phyloP scores from a whole-genome alignment of 2,888 invertebrate species.

The Abrostola tripartita region DNA sequence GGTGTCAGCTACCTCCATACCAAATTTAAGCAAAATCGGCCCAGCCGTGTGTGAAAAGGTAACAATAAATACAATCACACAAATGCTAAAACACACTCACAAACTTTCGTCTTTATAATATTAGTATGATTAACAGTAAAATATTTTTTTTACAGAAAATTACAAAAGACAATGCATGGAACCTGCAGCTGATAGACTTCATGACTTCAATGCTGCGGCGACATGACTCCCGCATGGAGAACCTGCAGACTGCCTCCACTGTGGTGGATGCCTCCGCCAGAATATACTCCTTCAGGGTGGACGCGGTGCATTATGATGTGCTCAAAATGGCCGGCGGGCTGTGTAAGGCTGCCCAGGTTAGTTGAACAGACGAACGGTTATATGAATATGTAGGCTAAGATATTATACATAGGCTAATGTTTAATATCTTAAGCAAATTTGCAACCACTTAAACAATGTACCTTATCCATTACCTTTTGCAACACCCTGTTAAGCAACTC shows the following conservation, averaged over 20 bases:
- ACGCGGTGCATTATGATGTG: conserved; percentile 94
- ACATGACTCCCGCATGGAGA: conserved; percentile 91
- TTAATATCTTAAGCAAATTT: too few relatives aligned
- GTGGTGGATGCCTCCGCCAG: conserved; percentile 96
- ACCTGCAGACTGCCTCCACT: conserved; percentile 94
- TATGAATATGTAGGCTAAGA: neutral
- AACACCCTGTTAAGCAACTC: too few relatives aligned
- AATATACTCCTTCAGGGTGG: conserved; percentile 96
- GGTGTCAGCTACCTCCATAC: too few relatives aligned
- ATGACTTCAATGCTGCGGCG: conserved; percentile 93
- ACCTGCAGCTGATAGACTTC: conserved; percentile 95
- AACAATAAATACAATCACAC: too few relatives aligned
- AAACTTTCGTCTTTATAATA: too few relatives aligned
- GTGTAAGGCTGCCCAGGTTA: conserved; percentile 85
- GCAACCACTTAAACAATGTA: too few relatives aligned
- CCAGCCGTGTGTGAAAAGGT: too few relatives aligned
- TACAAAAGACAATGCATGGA: conserved; percentile 96
- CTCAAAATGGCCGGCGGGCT: conserved; percentile 93
- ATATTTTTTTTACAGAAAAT: conserved; percentile 90
- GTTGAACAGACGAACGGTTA: neutral
- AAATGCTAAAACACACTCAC: too few relatives aligned
- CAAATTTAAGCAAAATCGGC: too few relatives aligned
- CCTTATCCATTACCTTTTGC: too few relatives aligned
- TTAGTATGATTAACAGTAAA: neutral
- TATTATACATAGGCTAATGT: too few relatives aligned